phyloP scores from a whole-genome alignment of 2,797 vertebrate species.

The Rousettus madagascariensis region DNA sequence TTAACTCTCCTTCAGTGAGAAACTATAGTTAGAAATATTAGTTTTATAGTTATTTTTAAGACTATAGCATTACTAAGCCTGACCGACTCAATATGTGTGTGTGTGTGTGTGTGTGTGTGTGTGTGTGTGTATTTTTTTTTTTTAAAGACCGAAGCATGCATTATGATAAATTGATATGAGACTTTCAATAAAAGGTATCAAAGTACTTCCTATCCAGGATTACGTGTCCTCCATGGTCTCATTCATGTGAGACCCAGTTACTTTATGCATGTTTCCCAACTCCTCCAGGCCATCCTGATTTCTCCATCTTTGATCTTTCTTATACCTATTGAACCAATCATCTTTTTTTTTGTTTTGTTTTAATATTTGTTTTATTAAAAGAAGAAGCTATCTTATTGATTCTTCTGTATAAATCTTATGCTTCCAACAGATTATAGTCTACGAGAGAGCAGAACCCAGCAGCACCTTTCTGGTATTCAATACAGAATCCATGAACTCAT shows the following conservation, averaged over 20 bases:
- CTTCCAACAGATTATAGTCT: background rate
- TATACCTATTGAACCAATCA: background rate
- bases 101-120: too few species aligned
- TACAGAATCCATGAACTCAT: background rate
- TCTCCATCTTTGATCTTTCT: background rate
- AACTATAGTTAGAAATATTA: background rate
- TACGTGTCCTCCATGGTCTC: background rate
- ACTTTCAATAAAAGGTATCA: background rate
- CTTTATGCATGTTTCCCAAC: background rate
- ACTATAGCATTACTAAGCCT: background rate
- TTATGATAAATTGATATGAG: background rate
- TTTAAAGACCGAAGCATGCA: background rate
- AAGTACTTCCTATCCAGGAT: background rate
- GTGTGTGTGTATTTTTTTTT: background rate
- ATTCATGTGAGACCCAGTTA: background rate
- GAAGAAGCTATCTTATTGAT: background rate
- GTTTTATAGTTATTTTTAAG: constrained; percentile 23
- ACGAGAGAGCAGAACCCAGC: background rate
- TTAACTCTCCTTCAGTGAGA: background rate
- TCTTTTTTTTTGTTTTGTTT: background rate
- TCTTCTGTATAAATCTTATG: background rate
- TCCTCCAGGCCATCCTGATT: background rate
- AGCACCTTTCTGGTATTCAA: background rate
- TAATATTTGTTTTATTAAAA: constrained; percentile 27
- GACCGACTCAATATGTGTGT: background rate